These are phyloP conservation scores for Trissonchulus latispiculum DNA, from an alignment of 2,888 invertebrate species.

Conservation along the genomic window DNA sequence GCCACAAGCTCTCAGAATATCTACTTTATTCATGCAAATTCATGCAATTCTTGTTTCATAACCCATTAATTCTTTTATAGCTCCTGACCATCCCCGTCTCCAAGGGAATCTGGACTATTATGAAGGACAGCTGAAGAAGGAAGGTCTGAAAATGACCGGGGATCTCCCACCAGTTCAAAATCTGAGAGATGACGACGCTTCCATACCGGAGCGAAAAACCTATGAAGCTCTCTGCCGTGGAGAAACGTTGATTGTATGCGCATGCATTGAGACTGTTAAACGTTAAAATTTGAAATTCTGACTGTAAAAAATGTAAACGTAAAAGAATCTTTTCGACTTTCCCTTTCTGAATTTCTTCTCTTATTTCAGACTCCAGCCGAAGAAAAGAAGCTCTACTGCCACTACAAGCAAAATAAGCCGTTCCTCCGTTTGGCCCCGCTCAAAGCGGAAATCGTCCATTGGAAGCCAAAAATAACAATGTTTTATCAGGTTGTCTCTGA, in stretches of 20 bases:
- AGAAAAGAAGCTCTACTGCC: constrained; percentile 39
- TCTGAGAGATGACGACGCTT: background rate
- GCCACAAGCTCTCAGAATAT: too few species aligned
- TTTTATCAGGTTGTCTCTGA: constrained; percentile 44
- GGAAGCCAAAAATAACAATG: constrained; percentile 42
- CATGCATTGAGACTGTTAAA: too few species aligned
- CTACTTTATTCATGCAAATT: too few species aligned
- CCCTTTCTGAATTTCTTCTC: background rate
- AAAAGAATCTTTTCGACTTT: constrained; percentile 12
- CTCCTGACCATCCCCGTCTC: constrained; percentile 63
- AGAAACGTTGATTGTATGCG: background rate
- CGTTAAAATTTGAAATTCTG: too few species aligned
- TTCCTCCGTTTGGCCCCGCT: constrained; percentile 37
- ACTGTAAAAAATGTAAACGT: too few species aligned
- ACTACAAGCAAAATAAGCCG: constrained; percentile 35
- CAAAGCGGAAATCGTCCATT: constrained; percentile 42
- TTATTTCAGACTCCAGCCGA: constrained; percentile 35
- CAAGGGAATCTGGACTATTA: constrained; percentile 76
- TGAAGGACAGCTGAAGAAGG: constrained; percentile 59
- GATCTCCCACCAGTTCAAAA: constrained; percentile 2
- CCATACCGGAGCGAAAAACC: constrained; percentile 54
- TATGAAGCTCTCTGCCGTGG: constrained; percentile 57
- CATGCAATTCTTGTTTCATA: too few species aligned
- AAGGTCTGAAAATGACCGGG: constrained; percentile 54
- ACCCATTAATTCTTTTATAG: too few species aligned